Evolutionary conservation across 1,140 invertebrate genomes (phyloP).

Genomic region (Nasonia vitripennis): DNA sequence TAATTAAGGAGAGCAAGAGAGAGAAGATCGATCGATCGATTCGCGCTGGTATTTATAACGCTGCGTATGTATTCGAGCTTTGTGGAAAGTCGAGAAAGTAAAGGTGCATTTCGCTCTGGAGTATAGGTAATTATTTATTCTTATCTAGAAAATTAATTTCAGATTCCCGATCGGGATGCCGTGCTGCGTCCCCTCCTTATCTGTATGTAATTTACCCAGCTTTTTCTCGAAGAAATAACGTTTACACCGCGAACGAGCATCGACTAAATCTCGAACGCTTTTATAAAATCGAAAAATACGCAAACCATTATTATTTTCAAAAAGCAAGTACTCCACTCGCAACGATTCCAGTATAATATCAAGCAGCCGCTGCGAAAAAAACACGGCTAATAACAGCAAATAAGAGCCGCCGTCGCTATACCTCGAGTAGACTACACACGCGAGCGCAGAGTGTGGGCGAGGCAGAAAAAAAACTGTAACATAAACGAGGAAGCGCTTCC

Average conservation of each 20-base stretch:
- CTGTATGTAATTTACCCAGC: neutral
- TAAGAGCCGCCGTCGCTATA: neutral
- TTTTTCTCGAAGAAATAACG: too few species aligned
- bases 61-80: neutral
- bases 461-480: neutral
- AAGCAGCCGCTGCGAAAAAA: neutral
- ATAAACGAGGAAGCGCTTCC: conserved; percentile 3
- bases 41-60: conserved; percentile 15
- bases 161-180: neutral
- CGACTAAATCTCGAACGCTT: neutral
- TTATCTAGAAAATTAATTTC: neutral
- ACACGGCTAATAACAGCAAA: neutral
- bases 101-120: neutral
- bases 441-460: neutral
- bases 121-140: neutral
- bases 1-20: conserved; percentile 48
- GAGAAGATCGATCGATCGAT: conserved; percentile 41
- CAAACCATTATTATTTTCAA: neutral
- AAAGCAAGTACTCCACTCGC: neutral
- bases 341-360: neutral
- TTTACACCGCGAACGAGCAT: neutral
- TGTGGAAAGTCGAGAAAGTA: conserved; percentile 43
- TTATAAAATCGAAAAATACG: too few species aligned
- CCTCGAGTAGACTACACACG: too few species aligned
- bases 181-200: neutral